Base-by-base conservation (phyloP, 2,888 invertebrate species). In the Blastobasis lacticolella region DNA sequence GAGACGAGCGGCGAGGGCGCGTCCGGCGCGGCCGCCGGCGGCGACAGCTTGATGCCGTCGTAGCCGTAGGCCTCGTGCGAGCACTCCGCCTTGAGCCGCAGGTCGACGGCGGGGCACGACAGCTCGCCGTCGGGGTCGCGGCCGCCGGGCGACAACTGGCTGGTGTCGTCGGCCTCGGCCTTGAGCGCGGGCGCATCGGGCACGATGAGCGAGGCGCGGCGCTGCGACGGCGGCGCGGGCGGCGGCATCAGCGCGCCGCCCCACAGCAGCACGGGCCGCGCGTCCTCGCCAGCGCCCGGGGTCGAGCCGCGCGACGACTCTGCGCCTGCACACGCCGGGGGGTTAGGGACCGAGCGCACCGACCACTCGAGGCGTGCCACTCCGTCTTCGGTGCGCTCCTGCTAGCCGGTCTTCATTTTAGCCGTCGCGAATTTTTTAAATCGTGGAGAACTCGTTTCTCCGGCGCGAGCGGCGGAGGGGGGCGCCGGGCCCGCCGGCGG, bases 101-200 rank as follows among this genome's bases (percentile, higher is more conserved):
- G 86, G 78, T 93, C 93, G 53, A 93, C 92, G n/a, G 90, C 23
- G 23, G 23, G 23, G 23, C 23, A 23, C 23, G 23, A 23, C 2
- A 23, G 23, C 23, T 23, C 23, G 4, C 72, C 76, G 47, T 78
- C 78, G 37, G 73, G 66, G 46, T 73, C 74, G 64, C 77, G 73
- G 38, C 85, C 87, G 41, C 64, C 66, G 54, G 91, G 72, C 23
- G 92, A 92, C 61, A 90, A 91, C 73, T 94, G 92, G 67, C 94
- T 93, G 60, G 90, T 91, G 57, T 95, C 94, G 71, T 94, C 94
- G 43, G 92, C 82, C 76, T 84, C 85, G 60, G 78, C 92, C 75
- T 93, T 93, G 46, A 93, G 88, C 4, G 90, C 89, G 45, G 88
- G 84, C 49, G 89, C 83, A 62, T 92, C 92, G 37, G 90, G 90